A percentile compares a stretch with the other conserved stretches of the same genome.
phyloP scores from a whole-genome alignment of 2,888 invertebrate genomes.

The Galerucella pusilla region DNA sequence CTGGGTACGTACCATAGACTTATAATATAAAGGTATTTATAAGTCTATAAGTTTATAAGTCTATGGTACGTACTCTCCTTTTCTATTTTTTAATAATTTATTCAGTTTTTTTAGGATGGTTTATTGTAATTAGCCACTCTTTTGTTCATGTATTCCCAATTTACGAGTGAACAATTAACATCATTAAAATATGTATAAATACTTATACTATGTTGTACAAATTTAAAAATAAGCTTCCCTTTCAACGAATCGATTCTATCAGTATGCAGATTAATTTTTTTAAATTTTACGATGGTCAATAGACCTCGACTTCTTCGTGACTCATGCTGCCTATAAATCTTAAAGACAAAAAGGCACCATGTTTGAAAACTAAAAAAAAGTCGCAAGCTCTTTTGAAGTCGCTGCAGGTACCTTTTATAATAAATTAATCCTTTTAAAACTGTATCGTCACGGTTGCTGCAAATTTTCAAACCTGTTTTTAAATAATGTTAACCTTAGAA shows the following conservation, averaged over 20 bases:
- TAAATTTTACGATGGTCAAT: neutral
- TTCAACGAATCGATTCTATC: neutral
- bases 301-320: neutral
- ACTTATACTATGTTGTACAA: neutral
- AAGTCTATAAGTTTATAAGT: no score
- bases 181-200: no score
- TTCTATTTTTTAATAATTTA: no score
- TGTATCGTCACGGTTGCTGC: constrained; percentile 21
- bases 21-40: no score
- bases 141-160: no score
- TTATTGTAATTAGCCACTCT: no score
- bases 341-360: neutral
- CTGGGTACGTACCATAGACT: no score
- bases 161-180: no score
- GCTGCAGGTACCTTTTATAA: constrained; percentile 17
- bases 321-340: constrained; percentile 7
- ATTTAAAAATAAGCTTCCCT: neutral
- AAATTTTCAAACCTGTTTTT: constrained; percentile 16
- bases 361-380: constrained; percentile 1
- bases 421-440: constrained; percentile 17
- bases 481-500: constrained; percentile 15
- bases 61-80: no score
- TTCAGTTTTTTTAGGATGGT: no score
- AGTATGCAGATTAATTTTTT: constrained; percentile 2
- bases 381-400: constrained; percentile 17